Evolutionary conservation across 2,113 vertebrate species (phyloP).

Genomic region (Ameiurus melas): DNA sequence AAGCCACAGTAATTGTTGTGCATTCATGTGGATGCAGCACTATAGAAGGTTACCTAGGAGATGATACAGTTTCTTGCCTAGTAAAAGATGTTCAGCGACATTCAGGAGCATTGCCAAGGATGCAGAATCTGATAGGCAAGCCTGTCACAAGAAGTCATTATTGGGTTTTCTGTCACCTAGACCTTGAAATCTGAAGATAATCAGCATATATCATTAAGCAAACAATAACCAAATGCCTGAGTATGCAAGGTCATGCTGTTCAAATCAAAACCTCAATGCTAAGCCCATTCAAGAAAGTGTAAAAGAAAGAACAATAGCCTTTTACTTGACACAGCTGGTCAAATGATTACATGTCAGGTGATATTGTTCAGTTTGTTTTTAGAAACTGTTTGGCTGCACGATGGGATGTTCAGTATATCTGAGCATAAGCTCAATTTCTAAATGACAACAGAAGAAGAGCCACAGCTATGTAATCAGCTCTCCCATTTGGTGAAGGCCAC

Average conservation of each 20-base stretch:
- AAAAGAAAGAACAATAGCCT: not conserved
- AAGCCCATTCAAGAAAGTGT: not conserved
- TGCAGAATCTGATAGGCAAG: constrained; percentile 32
- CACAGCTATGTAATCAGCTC: not conserved
- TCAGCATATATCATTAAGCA: constrained; percentile 43
- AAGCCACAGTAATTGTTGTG: constrained; percentile 43
- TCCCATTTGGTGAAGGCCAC: not conserved
- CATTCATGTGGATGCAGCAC: constrained; percentile 40
- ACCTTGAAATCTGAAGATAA: constrained; percentile 50
- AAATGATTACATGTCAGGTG: not conserved
- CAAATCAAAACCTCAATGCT: not conserved
- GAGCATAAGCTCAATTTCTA: constrained; percentile 3
- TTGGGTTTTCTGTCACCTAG: constrained; percentile 33
- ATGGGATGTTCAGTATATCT: not conserved
- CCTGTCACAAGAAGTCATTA: constrained; percentile 37
- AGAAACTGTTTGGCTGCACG: not conserved
- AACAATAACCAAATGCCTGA: constrained; percentile 36
- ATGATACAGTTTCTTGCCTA: constrained; percentile 41
- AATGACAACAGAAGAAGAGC: not conserved
- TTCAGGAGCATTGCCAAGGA: constrained; percentile 48
- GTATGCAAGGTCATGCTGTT: not conserved
- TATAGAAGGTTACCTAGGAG: constrained; percentile 45
- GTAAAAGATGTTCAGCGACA: constrained; percentile 51
- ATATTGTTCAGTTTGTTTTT: not conserved
- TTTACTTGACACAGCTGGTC: constrained; percentile 5